Conservation (phyloP, 2,888 invertebrate genomes). For the Aspidiotus destructor region DNA sequence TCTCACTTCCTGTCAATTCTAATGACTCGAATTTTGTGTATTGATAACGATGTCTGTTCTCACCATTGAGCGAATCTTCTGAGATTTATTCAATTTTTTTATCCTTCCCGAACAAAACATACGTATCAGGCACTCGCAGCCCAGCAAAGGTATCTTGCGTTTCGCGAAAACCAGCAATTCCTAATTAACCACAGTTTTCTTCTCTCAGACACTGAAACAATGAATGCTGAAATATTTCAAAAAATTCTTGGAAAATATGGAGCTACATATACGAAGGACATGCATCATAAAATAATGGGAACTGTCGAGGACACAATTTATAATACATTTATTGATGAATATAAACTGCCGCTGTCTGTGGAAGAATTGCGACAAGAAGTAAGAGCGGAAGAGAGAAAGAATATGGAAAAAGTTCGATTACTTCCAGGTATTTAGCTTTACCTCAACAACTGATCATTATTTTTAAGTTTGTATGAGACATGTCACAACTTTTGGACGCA, state of each 20-base stretch:
- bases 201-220: conserved; percentile 65
- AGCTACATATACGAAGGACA: conserved; percentile 65
- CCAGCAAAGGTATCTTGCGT: background rate
- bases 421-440: conserved; percentile 53
- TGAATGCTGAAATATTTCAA: conserved; percentile 65
- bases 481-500: too few relatives aligned
- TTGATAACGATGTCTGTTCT: too few relatives aligned
- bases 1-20: too few relatives aligned
- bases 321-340: conserved; percentile 56
- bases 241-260: conserved; percentile 61
- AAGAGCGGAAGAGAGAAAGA: conserved; percentile 49
- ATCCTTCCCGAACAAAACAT: background rate
- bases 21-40: too few relatives aligned
- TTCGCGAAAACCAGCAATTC: too few relatives aligned
- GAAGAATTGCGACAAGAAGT: conserved; percentile 57
- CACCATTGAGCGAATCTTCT: too few relatives aligned
- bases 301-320: conserved; percentile 60
- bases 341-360: conserved; percentile 57
- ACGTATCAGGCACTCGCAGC: background rate
- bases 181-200: background rate
- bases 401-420: conserved; percentile 53
- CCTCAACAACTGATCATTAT: too few relatives aligned
- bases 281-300: conserved; percentile 67
- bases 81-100: background rate
- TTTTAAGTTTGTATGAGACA: too few relatives aligned